phyloP scores from a whole-genome alignment of 2,888 invertebrate species.

The Lissonota sp. region DNA sequence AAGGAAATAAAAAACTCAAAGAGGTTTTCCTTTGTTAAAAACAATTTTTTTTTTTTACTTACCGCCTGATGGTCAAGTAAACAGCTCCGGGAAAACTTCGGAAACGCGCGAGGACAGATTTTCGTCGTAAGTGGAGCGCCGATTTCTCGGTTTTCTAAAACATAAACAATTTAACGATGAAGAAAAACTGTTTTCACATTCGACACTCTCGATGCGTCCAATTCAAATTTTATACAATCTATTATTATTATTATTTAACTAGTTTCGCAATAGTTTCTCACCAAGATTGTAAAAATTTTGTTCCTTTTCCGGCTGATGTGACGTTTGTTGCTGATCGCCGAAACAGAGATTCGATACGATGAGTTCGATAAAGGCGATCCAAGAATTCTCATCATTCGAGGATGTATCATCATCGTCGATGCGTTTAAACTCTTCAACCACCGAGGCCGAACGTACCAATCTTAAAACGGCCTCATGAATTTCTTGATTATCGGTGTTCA shows the following conservation, averaged over 20 bases:
- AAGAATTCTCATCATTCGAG: conserved; percentile 71
- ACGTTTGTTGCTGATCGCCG: conserved; percentile 80
- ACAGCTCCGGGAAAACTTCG: conserved; percentile 48
- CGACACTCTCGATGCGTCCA: too few species aligned
- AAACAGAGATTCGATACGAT: conserved; percentile 85
- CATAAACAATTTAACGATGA: conserved; percentile 15
- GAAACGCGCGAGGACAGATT: conserved; percentile 39
- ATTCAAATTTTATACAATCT: too few species aligned
- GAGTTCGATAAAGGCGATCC: conserved; percentile 84
- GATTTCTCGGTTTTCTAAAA: conserved; percentile 39
- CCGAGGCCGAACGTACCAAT: conserved; percentile 76
- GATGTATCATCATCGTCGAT: conserved; percentile 8
- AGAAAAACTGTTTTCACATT: too few species aligned
- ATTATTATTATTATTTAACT: too few species aligned
- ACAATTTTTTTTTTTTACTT: conserved; percentile 19
- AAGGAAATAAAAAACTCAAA: too few species aligned
- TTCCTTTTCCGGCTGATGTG: conserved; percentile 40
- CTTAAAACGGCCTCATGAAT: conserved; percentile 78
- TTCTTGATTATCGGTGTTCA: conserved; percentile 76
- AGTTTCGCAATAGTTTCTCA: conserved; percentile 70
- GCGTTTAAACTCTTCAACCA: conserved; percentile 61
- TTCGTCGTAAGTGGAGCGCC: conserved; percentile 24
- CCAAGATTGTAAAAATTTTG: conserved; percentile 86
- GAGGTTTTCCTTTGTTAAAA: too few species aligned
- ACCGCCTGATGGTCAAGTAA: conserved; percentile 56